phyloP scores from a whole-genome alignment of 1,140 invertebrate species.

The Zaprionus davidi region DNA sequence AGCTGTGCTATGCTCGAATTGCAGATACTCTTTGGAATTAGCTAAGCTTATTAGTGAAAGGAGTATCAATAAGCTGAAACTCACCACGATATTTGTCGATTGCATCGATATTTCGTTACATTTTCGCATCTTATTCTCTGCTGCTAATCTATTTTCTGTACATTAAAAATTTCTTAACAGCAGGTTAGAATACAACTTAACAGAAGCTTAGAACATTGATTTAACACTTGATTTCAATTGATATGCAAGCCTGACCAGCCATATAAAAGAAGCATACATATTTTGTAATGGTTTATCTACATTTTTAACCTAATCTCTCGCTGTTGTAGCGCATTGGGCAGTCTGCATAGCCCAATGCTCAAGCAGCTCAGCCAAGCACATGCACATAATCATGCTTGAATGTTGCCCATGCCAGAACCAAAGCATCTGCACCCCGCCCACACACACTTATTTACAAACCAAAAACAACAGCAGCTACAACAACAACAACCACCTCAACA shows the following conservation, averaged over 20 bases:
- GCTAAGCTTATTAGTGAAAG: neutral
- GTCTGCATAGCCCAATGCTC: neutral
- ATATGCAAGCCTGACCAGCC: no score
- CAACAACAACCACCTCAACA: conserved; percentile 6
- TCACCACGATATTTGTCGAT: no score
- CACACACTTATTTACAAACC: conserved; percentile 26
- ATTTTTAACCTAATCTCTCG: neutral
- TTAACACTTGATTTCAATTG: no score
- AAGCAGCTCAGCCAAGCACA: conserved; percentile 43
- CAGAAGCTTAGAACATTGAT: no score
- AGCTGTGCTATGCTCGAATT: conserved; percentile 9
- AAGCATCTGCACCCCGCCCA: conserved; percentile 22
- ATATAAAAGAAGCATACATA: no score
- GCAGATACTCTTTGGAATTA: neutral
- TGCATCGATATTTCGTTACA: no score
- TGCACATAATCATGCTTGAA: conserved; percentile 46
- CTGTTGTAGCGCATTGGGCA: conserved; percentile 2
- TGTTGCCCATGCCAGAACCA: conserved; percentile 50
- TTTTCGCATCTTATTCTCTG: no score
- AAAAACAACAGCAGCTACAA: conserved; percentile 11
- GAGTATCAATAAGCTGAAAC: no score
- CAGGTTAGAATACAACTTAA: no score
- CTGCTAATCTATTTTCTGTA: no score
- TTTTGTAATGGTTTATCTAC: no score
- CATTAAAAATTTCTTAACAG: no score